Base-by-base conservation (phyloP, 2,797 vertebrate species). In the Gastrophryne carolinensis region DNA sequence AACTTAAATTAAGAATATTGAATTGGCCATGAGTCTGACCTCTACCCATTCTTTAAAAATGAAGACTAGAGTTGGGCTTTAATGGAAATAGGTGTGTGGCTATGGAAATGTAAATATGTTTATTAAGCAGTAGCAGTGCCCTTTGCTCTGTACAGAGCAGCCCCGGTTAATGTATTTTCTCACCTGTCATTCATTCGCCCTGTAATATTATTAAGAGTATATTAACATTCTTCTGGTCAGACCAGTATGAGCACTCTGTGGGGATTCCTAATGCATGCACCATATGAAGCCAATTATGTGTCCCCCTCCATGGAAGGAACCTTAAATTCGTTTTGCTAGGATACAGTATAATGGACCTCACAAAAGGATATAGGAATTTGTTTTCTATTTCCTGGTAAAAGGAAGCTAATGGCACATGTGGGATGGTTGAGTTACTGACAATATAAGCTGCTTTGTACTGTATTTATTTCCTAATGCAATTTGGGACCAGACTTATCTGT, bases 201-300 rank as follows among this genome's bases (percentile, higher is more conserved):
- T 23, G 29, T 58, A 57, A 76, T 24, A 72, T 56, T 34, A 58
- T 12, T 39, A 65, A 21, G 37, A 39, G 58, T 49, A 64, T 13
- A 47, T 77, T 63, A 21, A 57, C 54, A 65, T 71, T 63, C 34
- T 57, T 77, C 60, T 65, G 23, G 34, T 23, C 35, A 57, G 68
- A 77, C 37, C 65, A 21, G 2, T 11, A 35, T 37, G 11, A 72
- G 60, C 9, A 50, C 32, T 37, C 41, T 34, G 30, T 27, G 27
- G 13, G 7, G 32, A 63, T 56, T 37, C n/a, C 27, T 39, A 9
- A 77, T 71, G 49, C 24, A 19, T 32, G 30, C 34, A 3, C 68
- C 68, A 78, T 66, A 68, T 66, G 68, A 44, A 49, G 70, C 29
- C 26, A 52, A 72, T 78, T 78, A 78, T 49, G 58, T 26, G 52